Percentiles rank a stretch among this genome's conserved stretches.
Evolutionary conservation across 2,888 invertebrate genomes (phyloP).

Genomic region (Microplitis deprimator): DNA sequence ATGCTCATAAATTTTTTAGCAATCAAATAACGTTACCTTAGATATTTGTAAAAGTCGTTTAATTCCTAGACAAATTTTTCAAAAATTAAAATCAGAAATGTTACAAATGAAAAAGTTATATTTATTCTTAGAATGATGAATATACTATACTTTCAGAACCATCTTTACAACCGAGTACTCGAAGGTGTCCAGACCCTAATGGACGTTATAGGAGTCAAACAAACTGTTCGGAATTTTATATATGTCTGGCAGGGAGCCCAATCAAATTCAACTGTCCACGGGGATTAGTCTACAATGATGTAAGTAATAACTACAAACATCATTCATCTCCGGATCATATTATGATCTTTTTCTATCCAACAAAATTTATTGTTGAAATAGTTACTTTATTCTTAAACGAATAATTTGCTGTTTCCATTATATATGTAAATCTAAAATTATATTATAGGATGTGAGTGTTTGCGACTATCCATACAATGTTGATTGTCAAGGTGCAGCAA

Average conservation of each 20-base stretch:
- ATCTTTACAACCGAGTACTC: conserved; percentile 59
- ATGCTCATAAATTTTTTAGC: no score
- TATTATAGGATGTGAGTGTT: conserved; percentile 75
- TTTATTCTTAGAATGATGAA: no score
- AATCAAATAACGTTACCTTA: neutral
- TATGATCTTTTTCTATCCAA: neutral
- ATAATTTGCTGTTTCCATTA: no score
- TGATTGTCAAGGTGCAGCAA: conserved; percentile 73
- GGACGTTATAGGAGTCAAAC: conserved; percentile 76
- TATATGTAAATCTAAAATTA: neutral
- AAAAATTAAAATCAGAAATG: no score
- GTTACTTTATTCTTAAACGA: no score
- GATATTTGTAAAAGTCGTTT: no score
- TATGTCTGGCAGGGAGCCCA: conserved; percentile 76
- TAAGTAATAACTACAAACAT: conserved; percentile 63
- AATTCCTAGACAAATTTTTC: no score
- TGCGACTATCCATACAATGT: conserved; percentile 78
- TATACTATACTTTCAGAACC: conserved; percentile 57
- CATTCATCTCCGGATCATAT: conserved; percentile 11
- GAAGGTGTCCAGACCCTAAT: conserved; percentile 74
- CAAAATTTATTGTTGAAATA: no score
- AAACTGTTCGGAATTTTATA: conserved; percentile 79
- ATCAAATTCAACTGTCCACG: conserved; percentile 78
- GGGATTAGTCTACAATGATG: conserved; percentile 77
- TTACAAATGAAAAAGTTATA: no score